Evolutionary conservation across 2,113 vertebrate genomes (phyloP), one percentile per base, ranked within the genome.

Genomic region (Mystacornis crossleyi): DNA sequence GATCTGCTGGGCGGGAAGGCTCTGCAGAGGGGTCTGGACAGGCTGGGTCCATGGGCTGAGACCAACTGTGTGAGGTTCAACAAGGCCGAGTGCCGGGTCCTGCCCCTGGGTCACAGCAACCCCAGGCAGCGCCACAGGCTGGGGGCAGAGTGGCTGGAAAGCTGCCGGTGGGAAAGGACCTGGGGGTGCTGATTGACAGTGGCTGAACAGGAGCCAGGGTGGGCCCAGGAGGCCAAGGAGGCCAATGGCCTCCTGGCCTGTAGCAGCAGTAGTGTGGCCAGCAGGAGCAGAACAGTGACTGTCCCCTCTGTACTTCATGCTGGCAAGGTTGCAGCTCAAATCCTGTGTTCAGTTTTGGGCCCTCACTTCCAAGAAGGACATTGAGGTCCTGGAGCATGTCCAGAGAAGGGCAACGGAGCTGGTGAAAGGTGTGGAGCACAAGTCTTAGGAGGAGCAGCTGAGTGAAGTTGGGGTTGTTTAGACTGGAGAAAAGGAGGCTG

Each of bases 261-360:
- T 4, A 2, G 5, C 3, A 20, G 33, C 2, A 90, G 16, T 1
- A n/a, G 33, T 16, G 28, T 29, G 57, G 33, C 66, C 60, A 73
- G 38, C n/a, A 72, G 45, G 43, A 40, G 20, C 20, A 47, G 66
- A 12, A 20, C 11, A 58, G 9, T 0, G 43, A 31, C 0, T 38
- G 4, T 51, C 17, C 8, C 8, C 23, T 2, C 18, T 71, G 5
- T 29, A 24, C 28, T 72, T 8, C 0, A 8, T 0, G 0, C 25
- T 42, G n/a, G 9, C 6, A 18, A 66, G 38, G 25, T 54, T 1
- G 2, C 60, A 33, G 4, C 21, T 80, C 4, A 4, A 24, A 47
- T 48, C 25, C 25, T 5, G 3, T 64, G 28, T 45, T 66, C 10
- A 8, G 38, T 31, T 65, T 71, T 53, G n/a, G 29, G 4, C 29